Conservation (phyloP, 2,113 vertebrate genomes). For the Brachyistius frenatus region DNA sequence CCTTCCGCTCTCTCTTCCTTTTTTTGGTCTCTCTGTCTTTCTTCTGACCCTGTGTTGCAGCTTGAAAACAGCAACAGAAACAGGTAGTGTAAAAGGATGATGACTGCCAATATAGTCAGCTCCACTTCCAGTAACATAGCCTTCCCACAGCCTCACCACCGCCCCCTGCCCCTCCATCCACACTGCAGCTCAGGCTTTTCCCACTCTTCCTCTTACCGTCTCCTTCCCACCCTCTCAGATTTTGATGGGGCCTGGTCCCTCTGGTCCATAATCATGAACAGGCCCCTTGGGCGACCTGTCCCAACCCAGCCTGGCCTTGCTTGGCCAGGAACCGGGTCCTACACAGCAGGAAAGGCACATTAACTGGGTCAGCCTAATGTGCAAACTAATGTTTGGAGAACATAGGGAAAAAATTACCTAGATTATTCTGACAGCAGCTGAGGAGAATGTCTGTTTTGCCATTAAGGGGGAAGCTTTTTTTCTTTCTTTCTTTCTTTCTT, state of each 20-base stretch:
- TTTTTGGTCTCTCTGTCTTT: conserved; percentile 80
- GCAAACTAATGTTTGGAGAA: conserved; percentile 92
- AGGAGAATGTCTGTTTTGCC: conserved; percentile 88
- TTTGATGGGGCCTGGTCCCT: conserved; percentile 86
- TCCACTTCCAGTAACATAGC: conserved; percentile 72
- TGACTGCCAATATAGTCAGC: conserved; percentile 78
- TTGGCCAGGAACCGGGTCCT: conserved; percentile 82
- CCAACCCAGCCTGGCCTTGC: conserved; percentile 45
- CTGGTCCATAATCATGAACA: conserved; percentile 92
- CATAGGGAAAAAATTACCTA: conserved; percentile 90
- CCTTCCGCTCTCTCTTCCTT: conserved; percentile 74
- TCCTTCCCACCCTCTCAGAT: conserved; percentile 44
- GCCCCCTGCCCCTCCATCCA: conserved; percentile 48
- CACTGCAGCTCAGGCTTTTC: conserved; percentile 54
- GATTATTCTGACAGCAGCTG: conserved; percentile 90
- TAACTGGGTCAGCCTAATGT: conserved; percentile 93
- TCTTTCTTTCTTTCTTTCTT: conserved; percentile 22
- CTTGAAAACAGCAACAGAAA: conserved; percentile 63
- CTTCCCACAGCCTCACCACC: conserved; percentile 47
- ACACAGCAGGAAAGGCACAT: conserved; percentile 88
- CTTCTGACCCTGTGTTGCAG: conserved; percentile 89
- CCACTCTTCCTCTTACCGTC: conserved; percentile 41
- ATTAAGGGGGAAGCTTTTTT: conserved; percentile 80
- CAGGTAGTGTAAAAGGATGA: conserved; percentile 52
- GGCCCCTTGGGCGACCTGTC: conserved; percentile 84